Evolutionary conservation across 2,113 vertebrate genomes (phyloP).

Genomic region (Callionymus lyra): DNA sequence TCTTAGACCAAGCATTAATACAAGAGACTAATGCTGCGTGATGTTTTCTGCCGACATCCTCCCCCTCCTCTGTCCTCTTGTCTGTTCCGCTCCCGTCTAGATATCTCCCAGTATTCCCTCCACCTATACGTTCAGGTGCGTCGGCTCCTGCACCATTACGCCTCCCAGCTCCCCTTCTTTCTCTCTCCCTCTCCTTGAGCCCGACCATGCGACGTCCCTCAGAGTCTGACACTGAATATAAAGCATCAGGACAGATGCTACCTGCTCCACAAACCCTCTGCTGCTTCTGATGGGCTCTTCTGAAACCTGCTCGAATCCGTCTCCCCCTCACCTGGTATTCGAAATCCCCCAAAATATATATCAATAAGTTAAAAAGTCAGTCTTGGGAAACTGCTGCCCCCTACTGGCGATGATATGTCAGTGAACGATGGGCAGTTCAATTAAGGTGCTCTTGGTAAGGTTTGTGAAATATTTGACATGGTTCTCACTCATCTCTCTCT

Average conservation of each 20-base stretch:
- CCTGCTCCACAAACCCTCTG: conserved; percentile 59
- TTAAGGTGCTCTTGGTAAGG: conserved; percentile 12
- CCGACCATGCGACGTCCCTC: conserved; percentile 55
- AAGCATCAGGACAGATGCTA: conserved; percentile 59
- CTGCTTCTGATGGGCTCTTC: conserved; percentile 50
- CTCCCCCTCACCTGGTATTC: conserved; percentile 51
- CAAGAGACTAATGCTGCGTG: conserved; percentile 23
- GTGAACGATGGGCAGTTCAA: conserved; percentile 8
- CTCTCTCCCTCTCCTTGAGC: conserved; percentile 37
- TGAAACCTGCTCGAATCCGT: conserved; percentile 41
- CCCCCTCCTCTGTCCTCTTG: conserved; percentile 1
- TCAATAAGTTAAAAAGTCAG: conserved; percentile 5
- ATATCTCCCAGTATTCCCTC: background rate
- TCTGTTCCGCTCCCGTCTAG: conserved; percentile 7
- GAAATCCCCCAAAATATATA: conserved; percentile 2
- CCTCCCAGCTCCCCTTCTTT: conserved; percentile 30
- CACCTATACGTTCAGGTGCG: conserved; percentile 49
- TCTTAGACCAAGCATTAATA: conserved; percentile 39
- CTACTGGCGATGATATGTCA: conserved; percentile 47
- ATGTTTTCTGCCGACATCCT: conserved; percentile 9
- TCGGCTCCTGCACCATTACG: conserved; percentile 45
- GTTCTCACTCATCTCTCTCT: conserved; percentile 2
- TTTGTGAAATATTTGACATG: conserved; percentile 9
- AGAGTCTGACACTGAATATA: conserved; percentile 64
- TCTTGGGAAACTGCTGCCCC: conserved; percentile 58